A percentile compares a stretch with the other conserved stretches of the same genome.
Evolutionary conservation across 2,888 invertebrate species (phyloP).

Genomic region (Camponotus fellah): DNA sequence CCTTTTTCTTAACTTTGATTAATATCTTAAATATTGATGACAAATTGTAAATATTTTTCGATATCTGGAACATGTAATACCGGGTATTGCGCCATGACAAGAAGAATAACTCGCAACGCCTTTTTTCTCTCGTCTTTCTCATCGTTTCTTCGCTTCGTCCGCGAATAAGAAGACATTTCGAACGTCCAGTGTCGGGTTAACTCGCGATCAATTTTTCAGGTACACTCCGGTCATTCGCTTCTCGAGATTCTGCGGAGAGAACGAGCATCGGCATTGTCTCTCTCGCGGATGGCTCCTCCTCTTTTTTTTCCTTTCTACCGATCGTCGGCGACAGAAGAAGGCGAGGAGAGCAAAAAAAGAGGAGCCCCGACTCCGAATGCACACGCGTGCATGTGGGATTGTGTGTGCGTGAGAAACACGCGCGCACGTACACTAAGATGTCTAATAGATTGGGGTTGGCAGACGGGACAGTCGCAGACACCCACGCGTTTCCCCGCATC

Average conservation of each 20-base stretch:
- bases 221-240: constrained; percentile 54
- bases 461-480: constrained; percentile 73
- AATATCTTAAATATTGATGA: background rate
- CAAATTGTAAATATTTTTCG: background rate
- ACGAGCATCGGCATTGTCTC: constrained; percentile 58
- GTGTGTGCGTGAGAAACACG: constrained; percentile 60
- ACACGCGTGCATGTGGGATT: constrained; percentile 55
- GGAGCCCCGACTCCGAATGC: constrained; percentile 38
- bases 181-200: constrained; percentile 47
- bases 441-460: constrained; percentile 75
- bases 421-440: constrained; percentile 57
- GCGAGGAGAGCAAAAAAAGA: constrained; percentile 52
- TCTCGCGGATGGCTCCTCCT: constrained; percentile 37
- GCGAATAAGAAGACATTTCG: constrained; percentile 47
- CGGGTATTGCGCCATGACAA: background rate
- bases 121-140: background rate
- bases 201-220: constrained; percentile 60
- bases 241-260: constrained; percentile 43
- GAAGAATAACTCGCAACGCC: background rate
- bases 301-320: constrained; percentile 32
- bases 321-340: constrained; percentile 51
- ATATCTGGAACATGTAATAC: background rate
- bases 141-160: background rate
- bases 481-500: constrained; percentile 77
- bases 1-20: background rate